A percentile compares a stretch with the other conserved stretches of the same genome.
Conservation (phyloP, 2,797 vertebrate species). For the Poeciliopsis presidionis region DNA sequence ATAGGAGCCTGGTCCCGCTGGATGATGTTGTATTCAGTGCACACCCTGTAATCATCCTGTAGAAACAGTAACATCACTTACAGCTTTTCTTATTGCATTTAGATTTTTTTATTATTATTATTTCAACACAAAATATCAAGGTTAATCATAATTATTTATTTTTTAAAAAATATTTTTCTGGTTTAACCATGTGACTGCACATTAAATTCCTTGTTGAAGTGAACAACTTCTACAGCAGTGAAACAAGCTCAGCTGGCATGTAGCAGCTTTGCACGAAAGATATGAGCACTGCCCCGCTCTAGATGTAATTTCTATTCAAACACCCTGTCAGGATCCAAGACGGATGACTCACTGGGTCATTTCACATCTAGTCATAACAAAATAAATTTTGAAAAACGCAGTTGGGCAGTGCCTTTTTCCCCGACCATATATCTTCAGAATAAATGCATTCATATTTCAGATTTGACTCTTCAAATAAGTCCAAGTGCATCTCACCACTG, state of each 20-base stretch:
- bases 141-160: background rate
- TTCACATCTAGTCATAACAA: conserved; percentile 45
- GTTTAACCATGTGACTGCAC: conserved; percentile 42
- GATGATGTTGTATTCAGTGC: conserved; percentile 92
- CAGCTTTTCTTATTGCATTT: background rate
- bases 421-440: conserved; percentile 23
- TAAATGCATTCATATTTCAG: conserved; percentile 16
- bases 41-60: conserved; percentile 95
- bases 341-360: conserved; percentile 40
- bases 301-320: conserved; percentile 66
- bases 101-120: too few relatives aligned
- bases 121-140: background rate
- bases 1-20: conserved; percentile 91
- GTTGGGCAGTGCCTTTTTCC: conserved; percentile 15
- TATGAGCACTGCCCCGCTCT: conserved; percentile 49
- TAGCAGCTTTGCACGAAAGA: conserved; percentile 66
- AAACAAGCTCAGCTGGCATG: conserved; percentile 62
- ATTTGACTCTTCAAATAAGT: conserved; percentile 9
- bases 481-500: conserved; percentile 20
- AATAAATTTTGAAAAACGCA: conserved; percentile 55
- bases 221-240: conserved; percentile 47
- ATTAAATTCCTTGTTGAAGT: conserved; percentile 53
- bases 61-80: conserved; percentile 45
- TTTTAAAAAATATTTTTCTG: conserved; percentile 9
- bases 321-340: conserved; percentile 59